Evolutionary conservation across 2,888 invertebrate genomes (phyloP), one percentile per base, ranked within the genome.

Genomic region (Drosophila cognata): DNA sequence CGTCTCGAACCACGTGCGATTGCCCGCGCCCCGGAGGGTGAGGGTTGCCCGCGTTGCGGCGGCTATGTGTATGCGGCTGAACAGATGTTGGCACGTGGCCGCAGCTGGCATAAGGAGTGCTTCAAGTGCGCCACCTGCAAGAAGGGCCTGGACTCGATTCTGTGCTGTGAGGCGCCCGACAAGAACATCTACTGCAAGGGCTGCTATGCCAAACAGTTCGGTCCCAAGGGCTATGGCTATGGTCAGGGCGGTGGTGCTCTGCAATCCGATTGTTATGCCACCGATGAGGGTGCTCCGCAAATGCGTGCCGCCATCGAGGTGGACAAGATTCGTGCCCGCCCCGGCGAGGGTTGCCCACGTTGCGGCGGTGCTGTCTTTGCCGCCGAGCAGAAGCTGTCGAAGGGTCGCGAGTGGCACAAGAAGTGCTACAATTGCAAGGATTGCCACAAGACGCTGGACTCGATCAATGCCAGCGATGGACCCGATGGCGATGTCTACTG

Each of bases 111-210:
- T 95, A 97, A 94, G 95, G 96, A 97, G 95, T 98, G 98, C 95
- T 98, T 96, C 96, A 98, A 97, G 95, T 98, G 98, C 95, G 97
- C 95, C 93, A 95, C 96, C 90, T 98, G 98, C 94, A 94, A 94
- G 91, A 98, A 97, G 95, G 95, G 96, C 93, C 95, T 98, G 95
- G 97, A 98, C 94, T 98, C 98, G 84, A 95, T 96, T 92, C 97
- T 96, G 94, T 97, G 97, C 94, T 97, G 97, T 94, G 98, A 98
- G 94, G 98, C 97, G 92, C 97, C 98, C 91, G 98, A 98, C 94
- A 97, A 97, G 95, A 97, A 98, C 93, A 97, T 98, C 94, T 99
- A 98, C 95, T 99, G 99, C 95, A 98, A 97, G 96, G 97, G 98
- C 92, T 99, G 99, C 95, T 99, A 99, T 95, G 97, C 96, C 93